Conservation (phyloP, 2,113 vertebrate species). For the Pomatostomus ruficeps region DNA sequence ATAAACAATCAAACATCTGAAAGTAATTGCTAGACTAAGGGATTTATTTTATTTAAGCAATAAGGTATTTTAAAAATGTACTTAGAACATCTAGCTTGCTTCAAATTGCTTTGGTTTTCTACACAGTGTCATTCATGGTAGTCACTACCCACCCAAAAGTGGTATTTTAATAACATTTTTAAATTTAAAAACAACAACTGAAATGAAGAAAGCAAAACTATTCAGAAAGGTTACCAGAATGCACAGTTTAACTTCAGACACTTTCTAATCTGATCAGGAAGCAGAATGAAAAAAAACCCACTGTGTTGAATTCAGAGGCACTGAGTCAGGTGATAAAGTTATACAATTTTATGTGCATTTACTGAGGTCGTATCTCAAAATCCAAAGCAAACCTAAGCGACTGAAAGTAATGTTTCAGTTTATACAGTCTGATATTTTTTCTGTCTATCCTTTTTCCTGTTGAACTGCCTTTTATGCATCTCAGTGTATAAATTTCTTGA, state of each 20-base stretch:
- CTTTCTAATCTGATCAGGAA: background rate
- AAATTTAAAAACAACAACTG: background rate
- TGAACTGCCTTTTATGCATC: background rate
- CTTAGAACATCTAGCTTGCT: conserved; percentile 15
- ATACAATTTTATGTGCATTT: background rate
- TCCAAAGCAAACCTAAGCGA: background rate
- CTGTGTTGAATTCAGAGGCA: background rate
- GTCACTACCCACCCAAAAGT: conserved; percentile 7
- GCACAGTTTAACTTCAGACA: background rate
- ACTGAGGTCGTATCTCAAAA: background rate
- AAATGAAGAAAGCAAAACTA: background rate
- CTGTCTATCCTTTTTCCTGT: background rate
- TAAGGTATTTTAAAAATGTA: conserved; percentile 59
- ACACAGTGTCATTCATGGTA: background rate
- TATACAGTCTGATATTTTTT: background rate
- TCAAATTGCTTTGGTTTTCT: conserved; percentile 17
- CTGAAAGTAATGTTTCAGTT: background rate
- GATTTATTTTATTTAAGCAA: conserved; percentile 60
- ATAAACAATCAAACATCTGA: conserved; percentile 54
- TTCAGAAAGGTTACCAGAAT: background rate
- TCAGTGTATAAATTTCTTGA: background rate
- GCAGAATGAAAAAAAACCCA: background rate
- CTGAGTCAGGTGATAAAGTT: background rate
- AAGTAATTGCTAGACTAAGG: conserved; percentile 39
- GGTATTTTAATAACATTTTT: conserved; percentile 25